Evolutionary conservation across 1,140 invertebrate species (phyloP).

Genomic region (Drosophila santomea): DNA sequence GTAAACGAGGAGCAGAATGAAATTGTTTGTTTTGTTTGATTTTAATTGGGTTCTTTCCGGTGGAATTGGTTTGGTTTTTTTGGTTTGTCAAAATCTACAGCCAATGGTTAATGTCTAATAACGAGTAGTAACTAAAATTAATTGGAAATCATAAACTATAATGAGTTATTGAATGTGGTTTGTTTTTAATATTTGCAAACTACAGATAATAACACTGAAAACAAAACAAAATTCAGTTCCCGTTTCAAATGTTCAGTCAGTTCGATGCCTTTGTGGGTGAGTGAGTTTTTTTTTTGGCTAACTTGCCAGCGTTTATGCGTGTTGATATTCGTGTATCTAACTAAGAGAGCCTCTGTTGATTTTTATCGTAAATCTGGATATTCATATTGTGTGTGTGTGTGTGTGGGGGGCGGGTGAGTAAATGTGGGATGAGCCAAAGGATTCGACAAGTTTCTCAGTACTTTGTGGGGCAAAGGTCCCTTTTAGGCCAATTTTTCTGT

Average conservation of each 20-base stretch:
- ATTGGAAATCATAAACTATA: conserved; percentile 60
- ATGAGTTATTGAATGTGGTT: conserved; percentile 59
- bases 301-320: conserved; percentile 44
- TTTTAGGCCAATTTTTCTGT: conserved; percentile 8
- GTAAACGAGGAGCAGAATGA: conserved; percentile 58
- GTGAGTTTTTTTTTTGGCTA: conserved; percentile 48
- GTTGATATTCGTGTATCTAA: conserved; percentile 57
- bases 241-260: conserved; percentile 51
- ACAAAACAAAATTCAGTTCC: conserved; percentile 75
- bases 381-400: conserved; percentile 29
- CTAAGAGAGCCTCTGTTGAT: conserved; percentile 80
- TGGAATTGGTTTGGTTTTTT: conserved; percentile 27
- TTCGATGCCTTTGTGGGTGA: conserved; percentile 56
- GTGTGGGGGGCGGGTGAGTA: conserved; percentile 10
- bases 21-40: conserved; percentile 51
- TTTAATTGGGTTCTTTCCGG: conserved; percentile 29
- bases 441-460: conserved; percentile 76
- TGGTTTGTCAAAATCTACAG: conserved; percentile 81
- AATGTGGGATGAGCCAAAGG: conserved; percentile 44
- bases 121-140: conserved; percentile 69
- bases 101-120: conserved; percentile 79
- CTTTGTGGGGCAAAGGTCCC: conserved; percentile 38
- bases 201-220: conserved; percentile 71
- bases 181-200: conserved; percentile 65
- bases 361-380: conserved; percentile 54